Evolutionary conservation across 2,888 invertebrate genomes (phyloP), one percentile per base, ranked within the genome.

Genomic region (Hyposoter didymator): DNA sequence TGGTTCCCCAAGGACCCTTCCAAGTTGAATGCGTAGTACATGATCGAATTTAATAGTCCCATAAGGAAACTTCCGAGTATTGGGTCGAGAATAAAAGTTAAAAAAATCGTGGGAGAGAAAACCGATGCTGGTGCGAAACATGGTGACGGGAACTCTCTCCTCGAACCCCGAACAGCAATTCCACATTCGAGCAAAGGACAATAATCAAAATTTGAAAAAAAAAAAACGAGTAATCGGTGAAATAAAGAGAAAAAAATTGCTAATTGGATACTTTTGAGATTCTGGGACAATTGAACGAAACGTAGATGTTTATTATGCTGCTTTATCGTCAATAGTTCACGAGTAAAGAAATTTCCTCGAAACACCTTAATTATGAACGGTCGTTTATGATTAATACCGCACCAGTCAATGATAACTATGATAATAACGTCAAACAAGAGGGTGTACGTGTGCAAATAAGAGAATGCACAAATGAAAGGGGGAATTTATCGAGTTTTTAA

Each of bases 401-500:
- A 43, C 39, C 73, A 35, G 7, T 59, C 64, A 28, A 49, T 76
- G 45, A 76, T 76, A 76, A 66, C 19, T 28, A 55, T 64, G 64
- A 66, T 72, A 73, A 78, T 49, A 52, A 45, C 66, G 19, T 32
- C 59, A 28, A 32, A 55, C 35, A 45, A 52, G 22, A n/a, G 10
- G 47, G 39, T 22, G 70, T 22, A 32, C 52, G 72, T 43, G 62
- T 45, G 78, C 74, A 84, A 85, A 82, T 62, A 78, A 69, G 75
- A 84, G 70, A 28, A 59, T 28, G 82, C 85, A 86, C 74, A 78
- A 82, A 87, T 83, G 82, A 85, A 87, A 84, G 49, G 55, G 64
- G 67, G 62, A 47, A 87, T 85, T 87, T 85, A 87, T 87, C 76
- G 85, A 74, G 78, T 67, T 82, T 87, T 87, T 88, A 87, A 88